These are phyloP conservation scores for Thereva nobilitata DNA, from an alignment of 2,888 invertebrate genomes.

Conservation along the genomic window DNA sequence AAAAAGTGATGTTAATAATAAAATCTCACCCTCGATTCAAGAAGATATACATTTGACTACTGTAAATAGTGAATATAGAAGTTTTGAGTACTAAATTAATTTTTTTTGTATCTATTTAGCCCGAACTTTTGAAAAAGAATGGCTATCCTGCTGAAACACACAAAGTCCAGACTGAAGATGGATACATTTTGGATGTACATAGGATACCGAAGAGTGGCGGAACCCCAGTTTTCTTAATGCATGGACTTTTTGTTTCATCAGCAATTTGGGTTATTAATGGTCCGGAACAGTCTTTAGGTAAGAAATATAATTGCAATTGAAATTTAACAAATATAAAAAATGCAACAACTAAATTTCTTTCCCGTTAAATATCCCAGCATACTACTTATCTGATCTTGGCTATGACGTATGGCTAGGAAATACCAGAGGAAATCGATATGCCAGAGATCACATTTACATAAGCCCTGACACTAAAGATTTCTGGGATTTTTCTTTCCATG, in stretches of 20 bases:
- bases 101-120: constrained; percentile 47
- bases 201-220: constrained; percentile 62
- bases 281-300: constrained; percentile 59
- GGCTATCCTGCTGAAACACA: constrained; percentile 66
- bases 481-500: constrained; percentile 59
- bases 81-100: too few species aligned
- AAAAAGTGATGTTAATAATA: too few species aligned
- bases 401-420: constrained; percentile 44
- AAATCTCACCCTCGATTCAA: too few species aligned
- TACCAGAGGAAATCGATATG: constrained; percentile 45
- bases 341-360: constrained; percentile 2
- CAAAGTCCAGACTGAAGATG: constrained; percentile 67
- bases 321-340: neutral
- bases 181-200: constrained; percentile 72
- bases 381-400: constrained; percentile 7
- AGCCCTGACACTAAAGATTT: constrained; percentile 45
- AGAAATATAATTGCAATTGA: neutral
- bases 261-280: constrained; percentile 71
- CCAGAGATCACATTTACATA: constrained; percentile 38
- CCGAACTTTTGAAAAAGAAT: constrained; percentile 61
- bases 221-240: constrained; percentile 64
- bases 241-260: constrained; percentile 70
- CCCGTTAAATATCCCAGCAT: too few species aligned
- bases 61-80: too few species aligned
- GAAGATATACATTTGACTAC: too few species aligned